A percentile compares a stretch with the other conserved stretches of the same genome.
phyloP scores from a whole-genome alignment of 2,113 vertebrate genomes.

The Pantherophis guttatus region DNA sequence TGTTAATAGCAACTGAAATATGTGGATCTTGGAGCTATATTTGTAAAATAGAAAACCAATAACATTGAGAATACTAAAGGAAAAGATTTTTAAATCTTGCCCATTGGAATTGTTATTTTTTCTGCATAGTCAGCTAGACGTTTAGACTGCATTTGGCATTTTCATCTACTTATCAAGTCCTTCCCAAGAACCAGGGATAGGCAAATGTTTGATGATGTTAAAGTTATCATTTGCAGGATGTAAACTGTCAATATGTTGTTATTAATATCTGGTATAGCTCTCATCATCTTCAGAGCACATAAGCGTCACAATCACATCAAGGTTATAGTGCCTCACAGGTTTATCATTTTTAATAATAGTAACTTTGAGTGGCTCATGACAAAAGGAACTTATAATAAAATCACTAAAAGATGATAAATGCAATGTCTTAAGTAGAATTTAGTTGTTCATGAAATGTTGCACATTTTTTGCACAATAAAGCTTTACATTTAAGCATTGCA shows the following conservation, averaged over 20 bases:
- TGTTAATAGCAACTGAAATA: background rate
- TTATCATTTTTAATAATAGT: background rate
- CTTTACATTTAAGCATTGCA: background rate
- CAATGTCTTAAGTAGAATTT: background rate
- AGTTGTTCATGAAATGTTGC: background rate
- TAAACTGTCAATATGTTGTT: background rate
- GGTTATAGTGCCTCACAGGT: background rate
- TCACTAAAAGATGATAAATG: background rate
- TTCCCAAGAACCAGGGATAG: background rate
- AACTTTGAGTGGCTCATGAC: background rate
- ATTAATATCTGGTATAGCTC: background rate
- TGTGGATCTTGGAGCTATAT: background rate
- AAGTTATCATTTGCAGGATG: background rate
- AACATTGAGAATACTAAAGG: no score
- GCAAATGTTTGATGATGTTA: background rate
- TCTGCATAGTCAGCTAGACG: background rate
- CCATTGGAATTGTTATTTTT: background rate
- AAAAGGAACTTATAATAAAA: background rate
- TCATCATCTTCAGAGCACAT: background rate
- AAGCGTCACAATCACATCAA: background rate
- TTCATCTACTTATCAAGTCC: background rate
- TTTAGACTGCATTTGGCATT: background rate
- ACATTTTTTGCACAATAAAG: background rate
- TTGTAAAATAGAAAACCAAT: background rate
- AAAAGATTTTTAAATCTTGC: background rate